Conservation (phyloP, 2,113 vertebrate genomes). For the Ellobius talpinus region DNA sequence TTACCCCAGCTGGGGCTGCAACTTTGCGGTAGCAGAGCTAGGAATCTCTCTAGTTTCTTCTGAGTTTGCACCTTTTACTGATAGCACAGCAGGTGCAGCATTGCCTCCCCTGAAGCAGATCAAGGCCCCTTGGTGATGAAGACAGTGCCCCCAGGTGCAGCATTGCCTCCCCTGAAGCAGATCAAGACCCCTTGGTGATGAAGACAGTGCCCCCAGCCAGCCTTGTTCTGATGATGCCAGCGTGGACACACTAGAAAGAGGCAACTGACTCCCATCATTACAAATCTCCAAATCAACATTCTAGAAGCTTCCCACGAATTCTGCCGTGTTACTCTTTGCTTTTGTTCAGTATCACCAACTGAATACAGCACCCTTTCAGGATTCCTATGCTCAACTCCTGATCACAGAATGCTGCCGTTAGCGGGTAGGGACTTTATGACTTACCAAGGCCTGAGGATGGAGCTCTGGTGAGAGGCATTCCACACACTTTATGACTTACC, state of each 20-base stretch:
- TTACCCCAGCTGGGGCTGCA: not conserved
- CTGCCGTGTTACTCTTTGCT: not conserved
- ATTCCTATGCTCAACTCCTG: not conserved
- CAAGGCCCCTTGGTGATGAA: not conserved
- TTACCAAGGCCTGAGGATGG: too few relatives aligned
- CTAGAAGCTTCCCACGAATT: not conserved
- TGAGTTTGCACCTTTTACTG: not conserved
- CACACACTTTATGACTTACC: not conserved
- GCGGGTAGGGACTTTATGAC: not conserved
- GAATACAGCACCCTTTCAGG: not conserved
- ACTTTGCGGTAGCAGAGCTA: not conserved
- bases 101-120: not conserved
- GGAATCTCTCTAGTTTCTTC: not conserved
- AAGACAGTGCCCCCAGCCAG: not conserved
- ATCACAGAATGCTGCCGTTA: not conserved
- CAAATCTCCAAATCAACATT: not conserved
- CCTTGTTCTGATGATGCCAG: too few relatives aligned
- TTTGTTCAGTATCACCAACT: not conserved
- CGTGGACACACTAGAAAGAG: not conserved
- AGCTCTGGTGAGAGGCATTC: not conserved
- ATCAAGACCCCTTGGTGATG: not conserved
- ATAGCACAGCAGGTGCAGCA: not conserved
- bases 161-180: not conserved
- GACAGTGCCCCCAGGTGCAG: not conserved
- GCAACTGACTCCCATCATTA: fast-evolving